Evolutionary conservation across 2,888 invertebrate genomes (phyloP).

Genomic region (Tyria jacobaeae): DNA sequence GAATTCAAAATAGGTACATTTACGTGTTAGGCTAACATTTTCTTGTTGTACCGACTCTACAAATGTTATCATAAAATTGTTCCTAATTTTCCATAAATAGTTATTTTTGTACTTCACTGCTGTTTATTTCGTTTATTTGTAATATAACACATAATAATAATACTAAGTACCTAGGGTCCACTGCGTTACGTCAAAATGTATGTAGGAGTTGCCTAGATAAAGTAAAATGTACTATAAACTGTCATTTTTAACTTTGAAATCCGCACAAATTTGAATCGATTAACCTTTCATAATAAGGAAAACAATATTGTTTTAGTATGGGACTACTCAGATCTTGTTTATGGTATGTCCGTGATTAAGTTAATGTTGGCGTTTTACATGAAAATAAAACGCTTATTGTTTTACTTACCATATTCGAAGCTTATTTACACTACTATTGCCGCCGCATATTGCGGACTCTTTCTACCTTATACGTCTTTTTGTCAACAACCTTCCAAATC

Average conservation of each 20-base stretch:
- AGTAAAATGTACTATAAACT: slow-evolving; percentile 40
- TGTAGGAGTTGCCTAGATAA: slow-evolving; percentile 62
- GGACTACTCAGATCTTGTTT: no score
- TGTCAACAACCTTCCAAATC: no score
- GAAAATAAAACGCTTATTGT: no score
- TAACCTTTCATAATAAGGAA: neutral
- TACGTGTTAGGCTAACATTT: neutral
- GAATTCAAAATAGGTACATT: neutral
- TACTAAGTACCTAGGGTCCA: slow-evolving; percentile 71
- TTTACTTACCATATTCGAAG: no score
- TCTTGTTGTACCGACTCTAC: slow-evolving; percentile 34
- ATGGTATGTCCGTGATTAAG: no score
- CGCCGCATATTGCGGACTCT: no score
- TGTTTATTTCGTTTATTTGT: slow-evolving; percentile 27
- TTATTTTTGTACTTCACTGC: slow-evolving; percentile 35
- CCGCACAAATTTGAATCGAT: slow-evolving; percentile 13
- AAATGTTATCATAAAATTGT: slow-evolving; percentile 36
- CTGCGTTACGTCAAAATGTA: slow-evolving; percentile 58
- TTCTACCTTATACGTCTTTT: no score
- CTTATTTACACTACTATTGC: no score
- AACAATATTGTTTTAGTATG: no score
- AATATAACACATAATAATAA: slow-evolving; percentile 46
- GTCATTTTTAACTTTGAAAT: slow-evolving; percentile 16
- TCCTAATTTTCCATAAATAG: slow-evolving; percentile 41
- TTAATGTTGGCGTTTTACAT: no score